Base-by-base conservation (phyloP, 2,888 invertebrate species). In the Diplolepis rosae region DNA sequence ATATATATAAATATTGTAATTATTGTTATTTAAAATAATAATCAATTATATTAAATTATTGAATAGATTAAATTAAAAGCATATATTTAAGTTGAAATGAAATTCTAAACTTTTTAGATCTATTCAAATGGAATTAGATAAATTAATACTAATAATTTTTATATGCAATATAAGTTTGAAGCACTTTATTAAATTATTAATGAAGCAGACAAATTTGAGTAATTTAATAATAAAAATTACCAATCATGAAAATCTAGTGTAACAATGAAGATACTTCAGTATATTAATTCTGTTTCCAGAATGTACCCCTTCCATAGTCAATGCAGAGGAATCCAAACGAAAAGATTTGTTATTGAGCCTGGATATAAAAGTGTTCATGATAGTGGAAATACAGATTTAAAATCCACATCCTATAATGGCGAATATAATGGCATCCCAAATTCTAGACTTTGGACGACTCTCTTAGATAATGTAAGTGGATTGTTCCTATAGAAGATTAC, bases 321-420 rank as follows among this genome's bases (percentile, higher is more conserved):
- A 30, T 83, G 83, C 70, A 78, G 83, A 77, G 83, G 83, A 42
- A 77, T 77, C 32, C 83, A 83, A 73, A 80, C 83, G 30, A 80
- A 71, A 66, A 82, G 82, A 71, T 80, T 81, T 18, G 76, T 80
- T 52, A 75, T 78, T 52, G 72, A 69, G 39, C 65, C 75, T 11
- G 72, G 73, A 15, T 76, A 79, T 32, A 74, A 77, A 65, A 78
- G 74, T 28, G 54, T 71, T 5, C 71, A 75, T 45, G 74, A 72
- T 35, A 24, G 42, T 51, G 39, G 50, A 15, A 73, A 73, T 42
- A 68, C 50, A 32, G 45, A 65, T 6, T 71, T 70, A 61, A 67
- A 70, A 52, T 71, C 72, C 13, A 13, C 52, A n/a, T 52, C 35
- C 48, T 52, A 68, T 35, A 71, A 72, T 30, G 22, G 51, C 27